Percentiles rank a stretch among this genome's conserved stretches.
Conservation (phyloP, 2,888 invertebrate genomes). For the Drosophila trichaetosa region DNA sequence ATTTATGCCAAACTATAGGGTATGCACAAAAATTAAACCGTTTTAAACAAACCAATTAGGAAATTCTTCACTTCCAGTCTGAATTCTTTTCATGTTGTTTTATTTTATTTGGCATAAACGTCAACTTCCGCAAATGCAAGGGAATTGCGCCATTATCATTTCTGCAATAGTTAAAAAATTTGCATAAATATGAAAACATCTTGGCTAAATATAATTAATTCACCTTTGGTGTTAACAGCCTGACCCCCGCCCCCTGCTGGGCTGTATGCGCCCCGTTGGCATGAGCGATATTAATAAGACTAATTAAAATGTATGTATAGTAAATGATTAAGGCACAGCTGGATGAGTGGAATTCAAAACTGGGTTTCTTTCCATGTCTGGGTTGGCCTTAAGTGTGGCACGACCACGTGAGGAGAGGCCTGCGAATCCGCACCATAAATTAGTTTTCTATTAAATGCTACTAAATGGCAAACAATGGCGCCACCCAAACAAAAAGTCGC, state of each 20-base stretch:
- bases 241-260: constrained; percentile 8
- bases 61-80: background rate
- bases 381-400: constrained; percentile 32
- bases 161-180: constrained; percentile 26
- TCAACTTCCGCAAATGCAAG: constrained; percentile 10
- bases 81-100: background rate
- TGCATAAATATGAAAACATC: constrained; percentile 37
- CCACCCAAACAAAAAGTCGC: constrained; percentile 65
- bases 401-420: constrained; percentile 49
- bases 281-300: constrained; percentile 51
- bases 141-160: constrained; percentile 8
- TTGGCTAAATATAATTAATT: constrained; percentile 42
- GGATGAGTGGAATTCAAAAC: constrained; percentile 12
- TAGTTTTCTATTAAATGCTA: constrained; percentile 71
- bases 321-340: constrained; percentile 46
- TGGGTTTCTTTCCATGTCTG: constrained; percentile 14
- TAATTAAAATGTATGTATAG: constrained; percentile 59
- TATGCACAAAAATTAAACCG: background rate
- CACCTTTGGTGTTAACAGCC: constrained; percentile 45
- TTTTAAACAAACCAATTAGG: constrained; percentile 7
- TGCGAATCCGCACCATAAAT: constrained; percentile 69
- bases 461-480: constrained; percentile 74
- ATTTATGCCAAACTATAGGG: background rate
- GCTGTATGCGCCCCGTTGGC: constrained; percentile 19
- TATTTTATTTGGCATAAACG: background rate